These are phyloP conservation scores for Oryzias curvinotus DNA, from an alignment of 2,113 vertebrate species.

Conservation along the genomic window DNA sequence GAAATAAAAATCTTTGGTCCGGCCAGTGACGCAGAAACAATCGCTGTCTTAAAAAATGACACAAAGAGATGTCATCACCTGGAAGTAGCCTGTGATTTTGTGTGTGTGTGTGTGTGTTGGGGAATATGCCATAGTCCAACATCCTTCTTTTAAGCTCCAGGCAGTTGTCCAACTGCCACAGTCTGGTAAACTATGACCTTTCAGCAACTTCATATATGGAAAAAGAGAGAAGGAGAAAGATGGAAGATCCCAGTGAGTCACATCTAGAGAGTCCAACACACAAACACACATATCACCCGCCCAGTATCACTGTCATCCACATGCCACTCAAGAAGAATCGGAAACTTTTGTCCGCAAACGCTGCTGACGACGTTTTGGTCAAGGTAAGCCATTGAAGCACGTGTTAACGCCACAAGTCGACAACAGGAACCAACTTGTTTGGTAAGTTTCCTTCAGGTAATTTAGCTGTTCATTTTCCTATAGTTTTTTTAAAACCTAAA, in stretches of 20 bases:
- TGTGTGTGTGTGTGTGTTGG: conserved; percentile 43
- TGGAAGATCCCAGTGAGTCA: conserved; percentile 30
- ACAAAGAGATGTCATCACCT: conserved; percentile 52
- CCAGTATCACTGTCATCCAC: conserved; percentile 13
- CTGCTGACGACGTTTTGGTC: conserved; percentile 39
- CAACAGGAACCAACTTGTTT: too few relatives aligned
- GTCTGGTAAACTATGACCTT: conserved; percentile 72
- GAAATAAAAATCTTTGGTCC: conserved; percentile 33
- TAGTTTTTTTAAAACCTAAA: too few relatives aligned
- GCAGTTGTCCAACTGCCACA: conserved; percentile 48
- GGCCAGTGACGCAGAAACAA: conserved; percentile 46
- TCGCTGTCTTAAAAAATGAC: conserved; percentile 60
- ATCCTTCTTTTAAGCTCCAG: conserved; percentile 69
- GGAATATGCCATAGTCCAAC: conserved; percentile 64
- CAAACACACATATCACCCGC: background rate
- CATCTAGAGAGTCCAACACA: conserved; percentile 21
- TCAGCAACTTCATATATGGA: conserved; percentile 54
- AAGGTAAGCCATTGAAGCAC: conserved; percentile 14
- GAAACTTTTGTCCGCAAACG: conserved; percentile 35
- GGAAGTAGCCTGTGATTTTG: conserved; percentile 49
- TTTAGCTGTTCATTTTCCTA: too few relatives aligned
- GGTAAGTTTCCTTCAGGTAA: too few relatives aligned
- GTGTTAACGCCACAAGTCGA: background rate
- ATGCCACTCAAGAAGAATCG: conserved; percentile 34
- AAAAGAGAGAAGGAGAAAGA: conserved; percentile 6